These are phyloP conservation scores for Augiades crinisus DNA, from an alignment of 2,888 invertebrate species.

Conservation along the genomic window DNA sequence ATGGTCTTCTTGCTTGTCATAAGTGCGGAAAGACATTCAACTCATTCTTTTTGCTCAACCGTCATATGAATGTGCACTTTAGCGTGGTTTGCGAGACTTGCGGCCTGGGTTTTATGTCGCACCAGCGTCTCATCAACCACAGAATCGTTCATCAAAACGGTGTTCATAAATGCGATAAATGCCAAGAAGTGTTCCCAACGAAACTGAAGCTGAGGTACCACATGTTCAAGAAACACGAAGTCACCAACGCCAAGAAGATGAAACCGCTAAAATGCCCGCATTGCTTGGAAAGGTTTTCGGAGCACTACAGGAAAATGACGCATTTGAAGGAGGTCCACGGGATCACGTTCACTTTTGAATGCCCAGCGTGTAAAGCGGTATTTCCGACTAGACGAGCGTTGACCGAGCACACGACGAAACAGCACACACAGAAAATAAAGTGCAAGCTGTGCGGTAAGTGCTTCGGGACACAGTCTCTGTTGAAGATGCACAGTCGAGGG, in stretches of 20 bases:
- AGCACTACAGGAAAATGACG: conserved; percentile 71
- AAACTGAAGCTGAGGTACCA: conserved; percentile 68
- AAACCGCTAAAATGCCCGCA: conserved; percentile 71
- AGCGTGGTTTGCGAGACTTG: conserved; percentile 73
- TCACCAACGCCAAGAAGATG: conserved; percentile 56
- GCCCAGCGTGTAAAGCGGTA: conserved; percentile 56
- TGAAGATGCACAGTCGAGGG: conserved; percentile 66
- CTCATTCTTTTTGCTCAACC: conserved; percentile 64
- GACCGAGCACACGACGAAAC: conserved; percentile 68
- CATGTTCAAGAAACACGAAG: conserved; percentile 63
- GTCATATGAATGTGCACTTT: conserved; percentile 73
- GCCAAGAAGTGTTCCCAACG: conserved; percentile 61
- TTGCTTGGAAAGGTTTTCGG: conserved; percentile 67
- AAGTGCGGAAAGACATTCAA: conserved; percentile 66
- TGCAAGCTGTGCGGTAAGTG: conserved; percentile 69
- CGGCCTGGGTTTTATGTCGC: conserved; percentile 70
- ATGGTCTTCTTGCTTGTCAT: conserved; percentile 60
- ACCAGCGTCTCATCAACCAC: conserved; percentile 65
- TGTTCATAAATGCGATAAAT: conserved; percentile 62
- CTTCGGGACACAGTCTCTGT: conserved; percentile 60
- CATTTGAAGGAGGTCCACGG: conserved; percentile 67
- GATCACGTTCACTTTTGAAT: conserved; percentile 65
- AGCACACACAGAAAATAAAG: conserved; percentile 65
- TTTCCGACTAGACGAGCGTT: conserved; percentile 62
- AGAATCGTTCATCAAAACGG: conserved; percentile 67